Evolutionary conservation across 2,113 vertebrate genomes (phyloP).

Genomic region (Apistogramma diplotaenia): DNA sequence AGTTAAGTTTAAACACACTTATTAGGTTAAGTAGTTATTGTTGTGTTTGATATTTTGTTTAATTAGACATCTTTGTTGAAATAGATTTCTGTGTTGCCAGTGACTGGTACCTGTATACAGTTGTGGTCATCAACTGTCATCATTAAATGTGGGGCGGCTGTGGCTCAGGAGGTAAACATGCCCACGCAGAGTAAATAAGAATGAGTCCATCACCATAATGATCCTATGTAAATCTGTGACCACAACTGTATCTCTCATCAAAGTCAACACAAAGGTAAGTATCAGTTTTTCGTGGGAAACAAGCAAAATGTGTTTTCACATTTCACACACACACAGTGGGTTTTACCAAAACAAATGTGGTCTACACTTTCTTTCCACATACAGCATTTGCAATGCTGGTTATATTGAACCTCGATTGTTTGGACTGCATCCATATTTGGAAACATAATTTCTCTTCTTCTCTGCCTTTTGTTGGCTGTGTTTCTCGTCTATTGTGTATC

Average conservation of each 20-base stretch:
- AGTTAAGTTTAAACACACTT: not conserved
- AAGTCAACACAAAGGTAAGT: not conserved
- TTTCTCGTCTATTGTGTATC: not conserved
- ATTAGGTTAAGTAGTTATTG: not conserved
- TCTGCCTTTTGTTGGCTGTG: not conserved
- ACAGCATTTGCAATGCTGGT: not conserved
- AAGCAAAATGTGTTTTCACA: not conserved
- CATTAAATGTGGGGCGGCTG: too few species aligned
- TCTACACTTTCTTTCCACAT: not conserved
- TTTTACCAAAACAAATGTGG: too few species aligned
- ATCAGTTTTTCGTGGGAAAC: not conserved
- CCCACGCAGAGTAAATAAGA: too few species aligned
- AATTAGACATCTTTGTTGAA: not conserved
- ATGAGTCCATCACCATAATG: too few species aligned
- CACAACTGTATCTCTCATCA: not conserved
- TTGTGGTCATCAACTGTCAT: too few species aligned
- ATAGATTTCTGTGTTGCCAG: not conserved
- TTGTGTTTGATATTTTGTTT: accelerated
- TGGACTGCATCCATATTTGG: not conserved
- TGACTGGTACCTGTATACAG: not conserved
- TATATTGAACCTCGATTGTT: not conserved
- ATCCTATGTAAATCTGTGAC: too few species aligned
- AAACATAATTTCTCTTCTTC: not conserved
- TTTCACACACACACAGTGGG: too few species aligned
- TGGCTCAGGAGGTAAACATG: too few species aligned